phyloP scores from a whole-genome alignment of 2,888 invertebrate species.

The Fabriciana adippe region DNA sequence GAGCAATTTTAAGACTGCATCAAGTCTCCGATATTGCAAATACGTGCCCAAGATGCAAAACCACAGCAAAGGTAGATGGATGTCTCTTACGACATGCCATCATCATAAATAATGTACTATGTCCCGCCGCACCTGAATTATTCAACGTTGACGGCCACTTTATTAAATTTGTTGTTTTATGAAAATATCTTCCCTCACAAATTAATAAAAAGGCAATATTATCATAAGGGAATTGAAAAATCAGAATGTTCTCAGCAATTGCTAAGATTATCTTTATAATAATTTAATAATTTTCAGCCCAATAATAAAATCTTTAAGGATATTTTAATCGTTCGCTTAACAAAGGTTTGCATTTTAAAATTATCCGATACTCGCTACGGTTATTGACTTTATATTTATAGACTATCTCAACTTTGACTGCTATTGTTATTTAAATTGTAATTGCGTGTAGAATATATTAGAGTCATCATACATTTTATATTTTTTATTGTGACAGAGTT shows the following conservation, averaged over 20 bases:
- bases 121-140: constrained; percentile 70
- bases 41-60: constrained; percentile 77
- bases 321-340: constrained; percentile 3
- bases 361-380: not conserved
- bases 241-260: constrained; percentile 38
- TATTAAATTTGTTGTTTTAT: constrained; percentile 79
- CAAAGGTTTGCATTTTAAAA: not conserved
- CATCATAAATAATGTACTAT: constrained; percentile 79
- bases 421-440: not conserved
- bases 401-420: not conserved
- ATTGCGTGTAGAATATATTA: not conserved
- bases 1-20: constrained; percentile 43
- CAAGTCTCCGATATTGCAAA: constrained; percentile 61
- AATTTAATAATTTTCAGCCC: constrained; percentile 31
- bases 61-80: constrained; percentile 70
- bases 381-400: not conserved
- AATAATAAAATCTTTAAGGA: constrained; percentile 9
- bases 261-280: constrained; percentile 34
- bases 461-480: too few species aligned
- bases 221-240: constrained; percentile 43
- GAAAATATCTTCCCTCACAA: constrained; percentile 64
- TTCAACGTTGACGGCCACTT: constrained; percentile 76
- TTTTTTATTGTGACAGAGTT: too few species aligned
- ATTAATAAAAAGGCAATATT: constrained; percentile 50
- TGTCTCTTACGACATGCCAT: constrained; percentile 74